Evolutionary conservation across 92 coral and sea anemone genomes (phyloP).

Genomic region (Palythoa caribaeorum): DNA sequence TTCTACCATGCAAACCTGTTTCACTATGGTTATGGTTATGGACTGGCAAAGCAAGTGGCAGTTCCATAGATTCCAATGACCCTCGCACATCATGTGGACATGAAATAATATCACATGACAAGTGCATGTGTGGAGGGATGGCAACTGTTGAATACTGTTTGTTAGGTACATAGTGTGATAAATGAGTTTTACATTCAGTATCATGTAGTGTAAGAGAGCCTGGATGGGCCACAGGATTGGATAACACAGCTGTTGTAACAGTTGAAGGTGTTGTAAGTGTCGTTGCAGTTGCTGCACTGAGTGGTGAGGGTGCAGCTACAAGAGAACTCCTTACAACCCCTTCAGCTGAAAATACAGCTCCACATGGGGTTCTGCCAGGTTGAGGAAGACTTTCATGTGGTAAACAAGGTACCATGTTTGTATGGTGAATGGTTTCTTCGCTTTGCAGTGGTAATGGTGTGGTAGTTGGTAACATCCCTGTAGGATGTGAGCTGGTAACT

Average conservation of each 20-base stretch:
- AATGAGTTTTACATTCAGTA: not conserved
- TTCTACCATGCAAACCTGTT: not conserved
- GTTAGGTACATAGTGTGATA: not conserved
- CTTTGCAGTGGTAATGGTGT: not conserved
- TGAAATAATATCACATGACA: constrained; percentile 94
- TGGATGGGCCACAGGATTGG: constrained; percentile 1
- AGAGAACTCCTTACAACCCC: not conserved
- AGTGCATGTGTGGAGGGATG: constrained; percentile 90
- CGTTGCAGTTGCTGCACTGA: not conserved
- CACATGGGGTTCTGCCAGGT: not conserved
- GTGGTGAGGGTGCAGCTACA: not conserved
- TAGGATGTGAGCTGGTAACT: not conserved
- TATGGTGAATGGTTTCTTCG: not conserved
- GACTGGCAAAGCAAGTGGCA: constrained; percentile 26
- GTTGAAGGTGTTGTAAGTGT: not conserved
- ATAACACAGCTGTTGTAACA: not conserved
- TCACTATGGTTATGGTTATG: not conserved
- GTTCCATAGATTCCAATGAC: not conserved
- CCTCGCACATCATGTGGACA: constrained; percentile 72
- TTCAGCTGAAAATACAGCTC: not conserved
- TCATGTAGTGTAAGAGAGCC: not conserved
- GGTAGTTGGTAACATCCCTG: not conserved
- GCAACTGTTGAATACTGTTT: constrained; percentile 34
- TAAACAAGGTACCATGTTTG: not conserved
- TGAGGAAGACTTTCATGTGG: not conserved